Evolutionary conservation across 2,797 vertebrate genomes (phyloP), one percentile per base, ranked within the genome.

Genomic region (Merluccius polli): DNA sequence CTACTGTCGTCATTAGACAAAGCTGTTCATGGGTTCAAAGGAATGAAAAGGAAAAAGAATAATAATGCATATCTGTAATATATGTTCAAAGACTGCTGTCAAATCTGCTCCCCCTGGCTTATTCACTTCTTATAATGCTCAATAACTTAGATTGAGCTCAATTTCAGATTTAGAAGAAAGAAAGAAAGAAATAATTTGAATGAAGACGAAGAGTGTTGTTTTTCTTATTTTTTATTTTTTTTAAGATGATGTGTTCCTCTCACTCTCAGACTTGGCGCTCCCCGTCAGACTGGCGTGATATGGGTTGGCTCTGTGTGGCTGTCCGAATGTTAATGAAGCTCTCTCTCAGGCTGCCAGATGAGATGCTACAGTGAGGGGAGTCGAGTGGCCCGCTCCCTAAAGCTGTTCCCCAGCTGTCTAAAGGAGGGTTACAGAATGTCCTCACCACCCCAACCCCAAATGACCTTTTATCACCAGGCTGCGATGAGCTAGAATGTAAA

Each of bases 281-380:
- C 24, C 59, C 24, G n/a, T 63, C 59, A 63, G n/a, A 24, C 59
- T 12, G 59, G n/a, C n/a, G 59, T 27, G 33, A 68, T 33, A 72
- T 29, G 15, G 41, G 73, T 48, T 73, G 32, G 32, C 76, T 68
- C 76, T 24, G 41, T 82, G 41, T 75, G 36, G 70, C 18, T 2
- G 10, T 85, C 69, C 65, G 79, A 85, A 86, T 81, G 81, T 80
- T 87, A 82, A 89, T 83, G 83, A 88, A 87, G 78, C 70, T 13
- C 24, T 75, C 86, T 78, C 88, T 74, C 85, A 87, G 29, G 36
- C 69, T 67, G 72, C 67, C 52, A 33, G 76, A 76, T 70, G 77
- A 80, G 76, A 72, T 44, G 73, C 41, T 75, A 68, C 76, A 76
- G 74, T 75, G 52, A 79, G 77, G 82, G 78, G 82, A 84, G 73